A percentile compares a stretch with the other conserved stretches of the same genome.
Evolutionary conservation across 2,888 invertebrate genomes (phyloP).

Genomic region (Fabriciana adippe): DNA sequence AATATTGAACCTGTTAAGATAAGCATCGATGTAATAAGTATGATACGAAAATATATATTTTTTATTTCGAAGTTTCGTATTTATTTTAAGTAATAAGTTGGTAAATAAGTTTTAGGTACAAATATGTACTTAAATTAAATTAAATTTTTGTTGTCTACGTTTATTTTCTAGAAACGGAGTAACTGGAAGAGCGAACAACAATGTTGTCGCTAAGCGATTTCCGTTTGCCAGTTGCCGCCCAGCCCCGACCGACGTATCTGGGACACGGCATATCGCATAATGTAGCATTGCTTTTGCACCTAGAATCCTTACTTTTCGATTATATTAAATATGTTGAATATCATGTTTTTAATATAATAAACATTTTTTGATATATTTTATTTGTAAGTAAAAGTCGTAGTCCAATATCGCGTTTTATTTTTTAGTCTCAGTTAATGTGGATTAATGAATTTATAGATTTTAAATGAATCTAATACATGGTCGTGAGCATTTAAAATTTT

Average conservation of each 20-base stretch:
- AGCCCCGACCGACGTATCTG: conserved; percentile 69
- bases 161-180: conserved; percentile 42
- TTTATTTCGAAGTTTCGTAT: not conserved
- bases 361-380: not conserved
- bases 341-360: too few species aligned
- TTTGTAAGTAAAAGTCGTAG: not conserved
- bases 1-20: conserved; percentile 40
- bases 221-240: conserved; percentile 67
- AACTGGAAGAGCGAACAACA: conserved; percentile 64
- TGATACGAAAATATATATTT: conserved; percentile 1
- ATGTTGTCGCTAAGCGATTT: conserved; percentile 78
- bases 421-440: not conserved
- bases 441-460: too few species aligned
- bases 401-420: not conserved
- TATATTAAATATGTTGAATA: conserved; percentile 6
- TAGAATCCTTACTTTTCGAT: conserved; percentile 32
- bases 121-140: conserved; percentile 14
- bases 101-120: too few species aligned
- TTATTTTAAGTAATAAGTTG: not conserved
- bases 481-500: too few species aligned
- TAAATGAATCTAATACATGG: too few species aligned
- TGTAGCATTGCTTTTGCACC: conserved; percentile 32
- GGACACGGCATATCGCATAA: conserved; percentile 60
- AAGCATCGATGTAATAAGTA: conserved; percentile 36
- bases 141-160: conserved; percentile 30